phyloP scores from a whole-genome alignment of 37 sponge, comb jelly and placozoan genomes.

The Spongilla lacustris region DNA sequence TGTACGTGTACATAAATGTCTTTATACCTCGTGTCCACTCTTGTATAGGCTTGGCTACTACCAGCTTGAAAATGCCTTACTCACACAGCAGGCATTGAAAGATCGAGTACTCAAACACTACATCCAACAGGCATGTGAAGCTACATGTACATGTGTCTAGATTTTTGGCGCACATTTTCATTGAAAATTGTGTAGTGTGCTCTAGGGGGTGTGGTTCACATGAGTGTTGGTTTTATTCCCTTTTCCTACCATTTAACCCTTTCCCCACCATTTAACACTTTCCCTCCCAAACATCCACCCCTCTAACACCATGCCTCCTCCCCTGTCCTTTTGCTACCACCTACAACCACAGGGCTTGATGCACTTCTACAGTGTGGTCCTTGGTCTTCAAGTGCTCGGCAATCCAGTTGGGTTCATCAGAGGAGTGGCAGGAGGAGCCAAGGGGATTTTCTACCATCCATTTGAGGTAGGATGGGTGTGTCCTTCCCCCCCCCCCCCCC shows the following conservation, averaged over 20 bases:
- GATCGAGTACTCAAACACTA: constrained; percentile 63
- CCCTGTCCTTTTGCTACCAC: background rate
- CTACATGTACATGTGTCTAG: background rate
- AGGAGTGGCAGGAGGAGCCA: constrained; percentile 72
- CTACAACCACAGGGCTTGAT: constrained; percentile 27
- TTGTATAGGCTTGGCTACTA: constrained; percentile 62
- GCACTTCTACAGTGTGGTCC: constrained; percentile 72
- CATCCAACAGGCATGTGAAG: constrained; percentile 54
- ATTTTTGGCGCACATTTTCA: background rate
- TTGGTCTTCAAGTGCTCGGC: constrained; percentile 87
- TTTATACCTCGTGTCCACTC: too few species aligned
- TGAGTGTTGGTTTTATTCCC: too few species aligned
- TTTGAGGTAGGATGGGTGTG: constrained; percentile 40
- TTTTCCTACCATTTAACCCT: background rate
- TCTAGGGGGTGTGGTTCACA: too few species aligned
- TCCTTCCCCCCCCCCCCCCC: too few species aligned
- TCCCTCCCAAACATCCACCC: background rate
- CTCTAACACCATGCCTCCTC: background rate
- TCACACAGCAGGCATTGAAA: constrained; percentile 51
- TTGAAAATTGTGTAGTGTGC: background rate
- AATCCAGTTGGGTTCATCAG: constrained; percentile 85
- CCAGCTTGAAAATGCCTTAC: constrained; percentile 38
- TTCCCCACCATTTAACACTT: background rate
- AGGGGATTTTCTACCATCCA: constrained; percentile 88
- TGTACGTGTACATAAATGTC: too few species aligned